Conservation (phyloP, 2,113 vertebrate species). For the Cygnus atratus region DNA sequence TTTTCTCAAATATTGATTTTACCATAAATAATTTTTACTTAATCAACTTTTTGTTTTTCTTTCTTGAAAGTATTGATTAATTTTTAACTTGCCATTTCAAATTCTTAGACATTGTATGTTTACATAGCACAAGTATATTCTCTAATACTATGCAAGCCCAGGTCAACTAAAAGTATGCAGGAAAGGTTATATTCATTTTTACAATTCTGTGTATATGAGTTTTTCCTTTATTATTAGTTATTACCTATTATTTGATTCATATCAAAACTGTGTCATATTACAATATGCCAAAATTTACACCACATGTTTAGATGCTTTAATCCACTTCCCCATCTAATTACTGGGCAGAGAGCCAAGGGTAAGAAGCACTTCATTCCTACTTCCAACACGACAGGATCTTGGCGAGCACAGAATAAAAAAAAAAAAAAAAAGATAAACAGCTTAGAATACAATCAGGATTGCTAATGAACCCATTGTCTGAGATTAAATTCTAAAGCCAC, state of each 20-base stretch:
- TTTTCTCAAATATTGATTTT: slow-evolving; percentile 58
- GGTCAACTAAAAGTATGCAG: not conserved
- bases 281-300: not conserved
- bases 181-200: not conserved
- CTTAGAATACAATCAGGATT: not conserved
- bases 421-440: not conserved
- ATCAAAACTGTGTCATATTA: not conserved
- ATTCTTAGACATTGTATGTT: not conserved
- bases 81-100: slow-evolving; percentile 37
- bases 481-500: slow-evolving; percentile 11
- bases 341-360: not conserved
- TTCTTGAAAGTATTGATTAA: slow-evolving; percentile 46
- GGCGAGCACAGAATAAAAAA: not conserved
- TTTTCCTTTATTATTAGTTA: not conserved
- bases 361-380: not conserved
- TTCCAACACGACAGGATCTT: slow-evolving; percentile 11
- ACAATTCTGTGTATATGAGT: not conserved
- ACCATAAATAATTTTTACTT: slow-evolving; percentile 60
- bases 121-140: not conserved
- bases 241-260: not conserved
- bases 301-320: not conserved
- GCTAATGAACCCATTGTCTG: not conserved
- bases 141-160: not conserved
- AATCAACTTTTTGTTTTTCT: slow-evolving; percentile 19
- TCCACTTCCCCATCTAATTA: not conserved